Conservation (phyloP, 64 coral and sea anemone genomes). For the Pocillopora damicornis region DNA sequence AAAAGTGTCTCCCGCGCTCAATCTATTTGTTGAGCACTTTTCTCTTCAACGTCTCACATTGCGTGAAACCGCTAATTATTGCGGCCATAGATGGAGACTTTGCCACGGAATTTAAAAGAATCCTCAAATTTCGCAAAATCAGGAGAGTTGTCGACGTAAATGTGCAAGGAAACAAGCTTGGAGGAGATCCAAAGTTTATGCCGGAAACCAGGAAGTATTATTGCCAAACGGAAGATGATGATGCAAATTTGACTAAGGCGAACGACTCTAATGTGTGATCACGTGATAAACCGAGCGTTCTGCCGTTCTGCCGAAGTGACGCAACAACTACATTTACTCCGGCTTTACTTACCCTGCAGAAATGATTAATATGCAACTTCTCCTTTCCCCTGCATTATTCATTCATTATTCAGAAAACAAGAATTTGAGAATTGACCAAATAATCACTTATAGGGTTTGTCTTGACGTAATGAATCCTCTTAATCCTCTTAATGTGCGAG, state of each 20-base stretch:
- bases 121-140: slow-evolving; percentile 14
- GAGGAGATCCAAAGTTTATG: background rate
- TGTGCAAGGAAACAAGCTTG: background rate
- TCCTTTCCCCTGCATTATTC: too few species aligned
- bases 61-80: slow-evolving; percentile 3
- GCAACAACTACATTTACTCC: too few species aligned
- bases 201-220: slow-evolving; percentile 1
- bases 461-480: too few species aligned
- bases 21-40: slow-evolving; percentile 15
- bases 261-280: background rate
- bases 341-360: too few species aligned
- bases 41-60: background rate
- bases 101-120: slow-evolving; percentile 20
- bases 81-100: slow-evolving; percentile 7
- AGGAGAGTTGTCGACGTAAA: background rate
- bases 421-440: too few species aligned
- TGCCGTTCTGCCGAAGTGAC: too few species aligned
- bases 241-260: background rate
- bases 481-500: too few species aligned
- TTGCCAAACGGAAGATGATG: background rate
- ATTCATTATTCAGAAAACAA: too few species aligned
- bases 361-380: too few species aligned
- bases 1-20: slow-evolving; percentile 32
- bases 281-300: background rate
- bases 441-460: too few species aligned